Percentiles rank a stretch among this genome's conserved stretches.
Evolutionary conservation across 2,888 invertebrate species (phyloP).

Genomic region (Platypus cylindrus): DNA sequence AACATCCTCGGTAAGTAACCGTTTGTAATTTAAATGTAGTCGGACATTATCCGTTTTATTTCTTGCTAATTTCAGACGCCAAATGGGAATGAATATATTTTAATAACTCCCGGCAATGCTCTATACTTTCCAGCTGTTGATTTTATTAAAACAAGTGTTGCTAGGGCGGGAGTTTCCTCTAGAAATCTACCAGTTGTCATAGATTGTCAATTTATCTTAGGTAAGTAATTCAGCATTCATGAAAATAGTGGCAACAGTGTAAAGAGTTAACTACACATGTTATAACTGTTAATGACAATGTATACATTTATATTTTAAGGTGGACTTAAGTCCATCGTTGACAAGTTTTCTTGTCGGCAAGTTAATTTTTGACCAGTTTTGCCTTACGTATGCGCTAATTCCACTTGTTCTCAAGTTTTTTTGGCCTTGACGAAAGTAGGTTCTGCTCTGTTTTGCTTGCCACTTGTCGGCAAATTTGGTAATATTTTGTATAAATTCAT

Average conservation of each 20-base stretch:
- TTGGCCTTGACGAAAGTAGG: too few species aligned
- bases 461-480: too few species aligned
- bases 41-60: not conserved
- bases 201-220: constrained; percentile 67
- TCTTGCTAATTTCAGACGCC: constrained; percentile 41
- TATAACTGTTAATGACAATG: not conserved
- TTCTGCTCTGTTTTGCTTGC: too few species aligned
- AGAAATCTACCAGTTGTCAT: constrained; percentile 64
- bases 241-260: too few species aligned
- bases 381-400: too few species aligned
- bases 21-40: not conserved
- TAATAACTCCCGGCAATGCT: constrained; percentile 69
- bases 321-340: too few species aligned
- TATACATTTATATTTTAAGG: constrained; percentile 3
- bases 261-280: too few species aligned
- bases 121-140: constrained; percentile 73
- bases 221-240: constrained; percentile 32
- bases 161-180: constrained; percentile 52
- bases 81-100: constrained; percentile 56
- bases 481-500: too few species aligned
- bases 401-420: too few species aligned
- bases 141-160: constrained; percentile 67
- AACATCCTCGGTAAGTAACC: constrained; percentile 46
- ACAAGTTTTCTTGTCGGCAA: too few species aligned
- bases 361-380: too few species aligned